A percentile compares a stretch with the other conserved stretches of the same genome.
Evolutionary conservation across 2,113 vertebrate species (phyloP).

Genomic region (Genyomyrus donnyi): DNA sequence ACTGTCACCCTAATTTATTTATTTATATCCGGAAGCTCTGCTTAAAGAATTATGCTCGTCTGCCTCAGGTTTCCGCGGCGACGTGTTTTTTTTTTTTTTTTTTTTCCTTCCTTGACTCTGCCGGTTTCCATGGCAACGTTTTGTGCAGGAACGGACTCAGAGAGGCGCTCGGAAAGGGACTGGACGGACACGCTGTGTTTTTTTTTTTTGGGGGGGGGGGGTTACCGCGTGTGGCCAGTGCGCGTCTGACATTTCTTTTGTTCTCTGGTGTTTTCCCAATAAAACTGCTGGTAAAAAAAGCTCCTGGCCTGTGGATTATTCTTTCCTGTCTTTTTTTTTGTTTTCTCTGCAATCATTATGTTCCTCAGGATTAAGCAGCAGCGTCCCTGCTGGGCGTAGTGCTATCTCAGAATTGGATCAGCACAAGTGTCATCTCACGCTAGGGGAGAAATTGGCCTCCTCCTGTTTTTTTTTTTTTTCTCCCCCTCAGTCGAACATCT

Average conservation of each 20-base stretch:
- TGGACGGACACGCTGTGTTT: not conserved
- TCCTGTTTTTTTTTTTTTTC: not conserved
- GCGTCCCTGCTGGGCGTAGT: not conserved
- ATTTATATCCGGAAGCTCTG: constrained; percentile 11
- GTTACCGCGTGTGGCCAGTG: not conserved
- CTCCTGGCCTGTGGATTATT: not conserved
- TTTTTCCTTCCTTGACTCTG: not conserved
- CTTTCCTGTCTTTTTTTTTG: not conserved
- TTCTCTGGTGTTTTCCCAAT: constrained; percentile 15
- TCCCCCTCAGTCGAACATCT: not conserved
- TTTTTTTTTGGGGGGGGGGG: not conserved
- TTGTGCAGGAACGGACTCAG: not conserved
- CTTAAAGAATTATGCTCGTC: not conserved
- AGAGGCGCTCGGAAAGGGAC: not conserved
- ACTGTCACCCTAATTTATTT: constrained; percentile 22
- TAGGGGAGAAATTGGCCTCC: not conserved
- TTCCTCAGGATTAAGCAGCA: not conserved
- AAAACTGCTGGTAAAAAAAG: constrained; percentile 11
- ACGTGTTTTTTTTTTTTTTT: not conserved
- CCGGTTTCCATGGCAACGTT: not conserved
- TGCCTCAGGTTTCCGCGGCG: not conserved
- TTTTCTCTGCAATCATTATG: not conserved
- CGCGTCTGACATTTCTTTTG: not conserved
- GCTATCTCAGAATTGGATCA: not conserved
- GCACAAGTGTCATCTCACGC: not conserved